Evolutionary conservation across 2,888 invertebrate species (phyloP).

Genomic region (Lepas anatifera): DNA sequence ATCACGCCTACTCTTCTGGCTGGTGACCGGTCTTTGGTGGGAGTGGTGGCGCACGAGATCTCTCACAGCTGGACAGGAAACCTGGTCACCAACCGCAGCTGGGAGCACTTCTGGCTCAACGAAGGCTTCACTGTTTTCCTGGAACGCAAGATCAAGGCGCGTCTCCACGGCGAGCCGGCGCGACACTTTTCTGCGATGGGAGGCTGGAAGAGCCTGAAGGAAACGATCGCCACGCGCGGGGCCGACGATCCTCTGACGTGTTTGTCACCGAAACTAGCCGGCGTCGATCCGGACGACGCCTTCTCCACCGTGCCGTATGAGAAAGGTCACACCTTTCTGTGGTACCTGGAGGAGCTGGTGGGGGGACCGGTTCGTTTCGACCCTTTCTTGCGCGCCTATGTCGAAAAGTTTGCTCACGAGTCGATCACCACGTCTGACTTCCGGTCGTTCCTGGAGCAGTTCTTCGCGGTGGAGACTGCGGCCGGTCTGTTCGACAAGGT

Average conservation of each 20-base stretch:
- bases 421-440: constrained; percentile 74
- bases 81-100: constrained; percentile 80
- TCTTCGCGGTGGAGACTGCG: constrained; percentile 35
- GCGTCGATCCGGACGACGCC: constrained; percentile 81
- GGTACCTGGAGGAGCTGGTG: constrained; percentile 66
- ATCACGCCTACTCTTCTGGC: constrained; percentile 88
- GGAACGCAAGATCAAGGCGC: constrained; percentile 61
- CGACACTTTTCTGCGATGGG: constrained; percentile 68
- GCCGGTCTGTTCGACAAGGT: constrained; percentile 34
- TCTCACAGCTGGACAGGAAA: constrained; percentile 94
- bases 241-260: constrained; percentile 56
- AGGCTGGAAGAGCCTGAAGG: constrained; percentile 59
- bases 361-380: constrained; percentile 72
- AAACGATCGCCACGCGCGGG: constrained; percentile 48
- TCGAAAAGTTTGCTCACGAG: constrained; percentile 62
- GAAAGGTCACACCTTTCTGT: constrained; percentile 78
- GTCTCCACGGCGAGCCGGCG: constrained; percentile 31
- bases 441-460: constrained; percentile 60
- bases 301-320: constrained; percentile 85
- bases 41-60: constrained; percentile 90
- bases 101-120: constrained; percentile 94
- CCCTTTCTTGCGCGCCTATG: constrained; percentile 66
- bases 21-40: constrained; percentile 77
- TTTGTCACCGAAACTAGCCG: constrained; percentile 60
- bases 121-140: constrained; percentile 90